Evolutionary conservation across 2,888 invertebrate genomes (phyloP), one percentile per base, ranked within the genome.

Genomic region (Eristalinus aeneus): DNA sequence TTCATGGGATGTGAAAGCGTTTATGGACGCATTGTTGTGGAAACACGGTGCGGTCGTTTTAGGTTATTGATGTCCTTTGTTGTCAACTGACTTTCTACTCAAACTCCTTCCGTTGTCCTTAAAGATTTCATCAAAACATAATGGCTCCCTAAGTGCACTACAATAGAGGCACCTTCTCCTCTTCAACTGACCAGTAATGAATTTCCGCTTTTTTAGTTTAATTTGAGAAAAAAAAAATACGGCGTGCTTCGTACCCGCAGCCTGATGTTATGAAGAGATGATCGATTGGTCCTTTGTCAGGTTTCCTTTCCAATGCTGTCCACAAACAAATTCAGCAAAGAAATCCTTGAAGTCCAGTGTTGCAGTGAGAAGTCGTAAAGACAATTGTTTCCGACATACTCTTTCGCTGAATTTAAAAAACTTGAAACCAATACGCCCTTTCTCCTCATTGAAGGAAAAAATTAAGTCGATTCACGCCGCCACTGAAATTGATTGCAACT

Each of bases 101-200:
- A 46, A 46, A 69, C 65, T 77, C 69, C 69, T 77, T 65, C 72
- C 76, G 76, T 69, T 68, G 73, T 86, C 73, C 69, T 73, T 86
- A 69, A 77, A 77, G 77, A 81, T 86, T 76, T 86, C 73, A 81
- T 86, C 77, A 74, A 86, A 69, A 77, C 73, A 74, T 81, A 86
- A 86, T 81, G 73, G 69, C 72, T 54, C 27, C 34, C 54, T 77
- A 86, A 86, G 81, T 86, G 81, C 76, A 73, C 73, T 65, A 86
- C 77, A 86, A 81, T 65, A 27, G 36, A 1, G 11, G 34, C 5
- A 32, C 16, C n/a, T 27, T 20, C 31, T 56, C 74, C 32, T 8
- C 27, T 53, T 12, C 11, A 10, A 22, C 4, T 5, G n/a, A 27
- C 16, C 65, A 31, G 34, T 22, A 73, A 71, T 79, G 73, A 77